Evolutionary conservation across 2,888 invertebrate genomes (phyloP).

Genomic region (Eupithecia vulgata): DNA sequence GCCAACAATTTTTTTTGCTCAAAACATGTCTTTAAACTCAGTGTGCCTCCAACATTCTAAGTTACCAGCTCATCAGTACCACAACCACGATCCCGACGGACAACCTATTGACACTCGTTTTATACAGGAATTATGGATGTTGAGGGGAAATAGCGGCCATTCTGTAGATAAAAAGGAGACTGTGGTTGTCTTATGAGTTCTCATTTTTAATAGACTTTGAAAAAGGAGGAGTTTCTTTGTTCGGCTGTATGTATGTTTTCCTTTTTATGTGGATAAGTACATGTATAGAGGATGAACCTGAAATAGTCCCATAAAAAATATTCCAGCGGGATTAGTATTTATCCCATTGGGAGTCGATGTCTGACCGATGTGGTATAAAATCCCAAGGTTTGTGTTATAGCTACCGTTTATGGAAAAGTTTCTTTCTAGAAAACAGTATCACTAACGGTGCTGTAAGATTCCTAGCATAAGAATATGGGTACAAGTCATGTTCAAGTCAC

Average conservation of each 20-base stretch:
- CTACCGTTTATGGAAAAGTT: not conserved
- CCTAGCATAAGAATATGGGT: too few relatives aligned
- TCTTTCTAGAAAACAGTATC: not conserved
- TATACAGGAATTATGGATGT: conserved; percentile 60
- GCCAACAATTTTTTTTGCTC: not conserved
- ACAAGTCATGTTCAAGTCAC: too few relatives aligned
- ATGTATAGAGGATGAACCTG: too few relatives aligned
- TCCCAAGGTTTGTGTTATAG: not conserved
- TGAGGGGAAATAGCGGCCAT: conserved; percentile 43
- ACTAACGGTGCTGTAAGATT: not conserved
- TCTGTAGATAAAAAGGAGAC: not conserved
- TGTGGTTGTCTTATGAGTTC: not conserved
- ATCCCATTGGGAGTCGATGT: not conserved
- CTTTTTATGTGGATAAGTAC: too few relatives aligned
- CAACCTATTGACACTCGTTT: conserved; percentile 71
- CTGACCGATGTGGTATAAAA: not conserved
- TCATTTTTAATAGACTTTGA: not conserved
- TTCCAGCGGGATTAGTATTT: too few relatives aligned
- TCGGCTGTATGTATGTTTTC: too few relatives aligned
- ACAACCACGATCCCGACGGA: conserved; percentile 56
- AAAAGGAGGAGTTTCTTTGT: too few relatives aligned
- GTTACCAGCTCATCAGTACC: conserved; percentile 69
- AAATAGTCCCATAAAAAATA: too few relatives aligned
- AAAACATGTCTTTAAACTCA: not conserved
- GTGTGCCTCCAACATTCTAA: conserved; percentile 28